Percentiles rank a stretch among this genome's conserved stretches.
These are phyloP conservation scores for Muraenolepis orangiensis DNA, from an alignment of 2,797 vertebrate species.

Conservation along the genomic window DNA sequence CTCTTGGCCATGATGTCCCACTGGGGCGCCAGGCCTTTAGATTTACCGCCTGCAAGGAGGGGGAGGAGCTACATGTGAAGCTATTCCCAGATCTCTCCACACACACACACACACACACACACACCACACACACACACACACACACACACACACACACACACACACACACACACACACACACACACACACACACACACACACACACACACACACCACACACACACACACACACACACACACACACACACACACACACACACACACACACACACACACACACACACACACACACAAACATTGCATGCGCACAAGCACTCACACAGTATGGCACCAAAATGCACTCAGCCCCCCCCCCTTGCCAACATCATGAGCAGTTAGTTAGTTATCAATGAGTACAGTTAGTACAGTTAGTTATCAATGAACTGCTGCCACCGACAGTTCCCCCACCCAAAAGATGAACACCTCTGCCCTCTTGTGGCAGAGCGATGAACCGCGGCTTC, in stretches of 20 bases:
- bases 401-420: too few species aligned
- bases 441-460: neutral
- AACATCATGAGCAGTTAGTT: too few species aligned
- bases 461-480: neutral
- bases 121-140: neutral
- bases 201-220: neutral
- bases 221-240: neutral
- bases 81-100: conserved; percentile 74
- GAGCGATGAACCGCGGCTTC: neutral
- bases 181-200: neutral
- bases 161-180: neutral
- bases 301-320: neutral
- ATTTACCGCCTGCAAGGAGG: conserved; percentile 82
- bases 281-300: neutral
- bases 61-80: conserved; percentile 30
- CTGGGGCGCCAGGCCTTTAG: conserved; percentile 87
- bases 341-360: too few species aligned
- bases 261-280: neutral
- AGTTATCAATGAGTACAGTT: too few species aligned
- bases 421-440: neutral
- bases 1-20: conserved; percentile 96
- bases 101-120: conserved; percentile 7
- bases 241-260: neutral
- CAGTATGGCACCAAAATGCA: too few species aligned
- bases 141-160: neutral